Evolutionary conservation across 2,113 vertebrate species (phyloP).

Genomic region (Cygnus atratus): DNA sequence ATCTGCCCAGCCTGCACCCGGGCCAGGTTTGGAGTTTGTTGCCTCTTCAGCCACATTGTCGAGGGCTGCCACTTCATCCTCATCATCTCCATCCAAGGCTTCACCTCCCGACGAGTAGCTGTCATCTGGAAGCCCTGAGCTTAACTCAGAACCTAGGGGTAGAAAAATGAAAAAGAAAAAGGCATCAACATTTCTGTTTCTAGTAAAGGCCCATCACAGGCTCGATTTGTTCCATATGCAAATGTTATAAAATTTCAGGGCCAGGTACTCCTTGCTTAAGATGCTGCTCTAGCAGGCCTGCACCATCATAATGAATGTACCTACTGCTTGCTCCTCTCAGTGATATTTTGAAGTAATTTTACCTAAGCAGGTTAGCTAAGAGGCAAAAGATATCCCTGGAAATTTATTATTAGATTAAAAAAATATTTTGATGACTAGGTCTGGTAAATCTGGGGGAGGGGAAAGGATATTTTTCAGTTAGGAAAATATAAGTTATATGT

Average conservation of each 20-base stretch:
- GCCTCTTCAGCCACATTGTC: neutral
- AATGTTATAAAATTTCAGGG: neutral
- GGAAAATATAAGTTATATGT: neutral
- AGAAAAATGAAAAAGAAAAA: neutral
- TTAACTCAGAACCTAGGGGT: conserved; percentile 51
- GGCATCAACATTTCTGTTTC: neutral
- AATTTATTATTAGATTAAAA: neutral
- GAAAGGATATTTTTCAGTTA: neutral
- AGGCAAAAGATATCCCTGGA: neutral
- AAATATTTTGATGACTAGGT: neutral
- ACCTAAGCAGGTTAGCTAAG: neutral
- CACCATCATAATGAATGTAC: neutral
- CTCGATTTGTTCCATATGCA: neutral
- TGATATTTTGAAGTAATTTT: neutral
- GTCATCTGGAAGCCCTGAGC: conserved; percentile 47
- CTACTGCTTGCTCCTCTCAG: neutral
- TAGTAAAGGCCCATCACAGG: neutral
- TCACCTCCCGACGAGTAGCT: conserved; percentile 59
- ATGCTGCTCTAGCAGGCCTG: neutral
- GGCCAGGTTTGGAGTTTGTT: conserved; percentile 40
- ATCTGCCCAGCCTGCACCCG: conserved; percentile 87
- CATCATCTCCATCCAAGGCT: conserved; percentile 70
- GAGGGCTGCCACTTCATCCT: conserved; percentile 38
- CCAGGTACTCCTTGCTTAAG: neutral
- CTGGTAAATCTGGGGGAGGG: neutral